Base-by-base conservation (phyloP, 2,888 invertebrate genomes). In the Heliconius hortense region DNA sequence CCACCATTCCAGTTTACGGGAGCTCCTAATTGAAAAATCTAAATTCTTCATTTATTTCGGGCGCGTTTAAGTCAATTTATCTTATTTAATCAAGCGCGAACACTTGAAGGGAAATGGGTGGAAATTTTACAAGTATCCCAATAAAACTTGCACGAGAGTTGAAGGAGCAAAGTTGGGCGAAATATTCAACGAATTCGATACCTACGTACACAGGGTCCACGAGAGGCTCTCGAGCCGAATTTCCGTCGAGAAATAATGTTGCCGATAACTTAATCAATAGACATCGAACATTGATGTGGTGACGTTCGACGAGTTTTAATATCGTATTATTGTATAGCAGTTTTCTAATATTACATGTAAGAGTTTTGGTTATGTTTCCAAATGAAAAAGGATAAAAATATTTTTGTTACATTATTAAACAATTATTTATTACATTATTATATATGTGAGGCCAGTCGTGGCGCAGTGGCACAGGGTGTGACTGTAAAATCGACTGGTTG, bases 91-190 rank as follows among this genome's bases (percentile, higher is more conserved):
- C 93, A 92, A 87, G 86, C 91, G 90, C 86, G 86, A 91, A 88
- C 90, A 89, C 90, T 91, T 87, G 85, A 87, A 84, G 86, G 85
- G 90, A 87, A 88, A 90, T 88, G 89, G 89, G 88, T 88, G 89
- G 89, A 93, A 91, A 92, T 92, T 93, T 92, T 90, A 91, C 93
- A 93, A 93, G 93, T 93, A 93, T 93, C 93, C 92, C 89, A 93
- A 93, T 93, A 93, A 93, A 93, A 93, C 88, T 93, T 91, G 88
- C 84, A 80, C 80, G 76, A 82, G 88, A 91, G 90, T 92, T 87
- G 87, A 86, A 84, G 85, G 86, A 85, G 79, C 82, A 79, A 89
- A 90, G 84, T 90, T 89, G 82, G 85, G 83, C 87, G 84, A 89
- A 90, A 90, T 90, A 89, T 90, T 88, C 90, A 86, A 88, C 88